These are phyloP conservation scores for Recurvirostra avosetta DNA, from an alignment of 2,113 vertebrate species.

Conservation along the genomic window DNA sequence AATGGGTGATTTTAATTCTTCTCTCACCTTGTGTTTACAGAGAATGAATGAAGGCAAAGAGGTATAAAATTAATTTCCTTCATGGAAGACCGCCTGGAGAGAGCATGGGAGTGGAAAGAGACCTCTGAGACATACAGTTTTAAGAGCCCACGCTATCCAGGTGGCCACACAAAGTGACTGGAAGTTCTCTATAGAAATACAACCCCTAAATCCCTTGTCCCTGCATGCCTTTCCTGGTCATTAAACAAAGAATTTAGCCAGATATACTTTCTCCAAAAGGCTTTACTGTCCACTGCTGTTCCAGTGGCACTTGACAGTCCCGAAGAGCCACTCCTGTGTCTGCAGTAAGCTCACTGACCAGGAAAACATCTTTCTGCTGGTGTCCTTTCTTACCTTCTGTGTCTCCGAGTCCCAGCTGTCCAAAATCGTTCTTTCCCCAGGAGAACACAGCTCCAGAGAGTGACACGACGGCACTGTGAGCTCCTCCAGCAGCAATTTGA, in stretches of 20 bases:
- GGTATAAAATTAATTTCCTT: background rate
- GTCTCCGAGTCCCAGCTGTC: conserved; percentile 91
- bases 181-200: background rate
- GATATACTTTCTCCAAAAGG: background rate
- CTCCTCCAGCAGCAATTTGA: conserved; percentile 86
- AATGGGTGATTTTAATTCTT: background rate
- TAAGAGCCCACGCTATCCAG: background rate
- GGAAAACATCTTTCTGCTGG: background rate
- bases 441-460: conserved; percentile 88
- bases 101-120: background rate
- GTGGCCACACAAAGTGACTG: background rate
- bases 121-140: background rate
- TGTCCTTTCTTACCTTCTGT: conserved; percentile 71
- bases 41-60: background rate
- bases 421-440: conserved; percentile 89
- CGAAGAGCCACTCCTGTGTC: background rate
- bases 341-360: background rate
- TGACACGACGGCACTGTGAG: conserved; percentile 85
- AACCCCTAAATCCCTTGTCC: background rate
- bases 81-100: background rate
- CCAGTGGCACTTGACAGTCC: background rate
- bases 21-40: background rate
- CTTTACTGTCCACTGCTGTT: background rate
- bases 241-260: background rate
- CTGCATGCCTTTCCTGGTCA: background rate